Base-by-base conservation (phyloP, 2,113 vertebrate genomes). In the Caranx melampygus region DNA sequence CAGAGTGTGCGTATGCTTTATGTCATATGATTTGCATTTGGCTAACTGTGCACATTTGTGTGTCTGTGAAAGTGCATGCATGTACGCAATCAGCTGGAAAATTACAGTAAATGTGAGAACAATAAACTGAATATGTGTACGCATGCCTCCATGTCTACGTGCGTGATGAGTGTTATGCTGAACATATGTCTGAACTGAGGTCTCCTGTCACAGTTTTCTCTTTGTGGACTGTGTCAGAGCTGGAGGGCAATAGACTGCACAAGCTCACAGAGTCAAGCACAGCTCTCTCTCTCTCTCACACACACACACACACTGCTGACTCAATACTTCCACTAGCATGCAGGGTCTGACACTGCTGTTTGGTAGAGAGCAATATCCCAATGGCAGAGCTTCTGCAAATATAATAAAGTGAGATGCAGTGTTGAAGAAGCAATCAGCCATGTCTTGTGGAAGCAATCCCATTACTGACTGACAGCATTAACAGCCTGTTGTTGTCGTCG, bases 201-300 rank as follows among this genome's bases (percentile, higher is more conserved):
- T 86, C 72, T 87, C 52, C 63, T 59, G 76, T 86, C 65, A 51
- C 84, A 49, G 61, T 74, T 84, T 78, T 59, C 66, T 69, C 82
- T 90, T 69, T 71, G 65, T 85, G 84, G 67, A 87, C 68, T 62
- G 64, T 84, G 72, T 81, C 86, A 80, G 57, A 80, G 83, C 83
- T 79, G 47, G 66, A 83, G 82, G 84, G 78, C 47, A 44, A 78
- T 16, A 85, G 77, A 81, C 72, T 83, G 73, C 62, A 37, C 15
- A 13, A n/a, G 49, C 70, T 63, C 54, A 3, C 63, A 63, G 49
- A 66, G 35, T 18, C n/a, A 45, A 47, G 54, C 51, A 26, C 16
- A 59, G 34, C 37, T 42, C 51, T 42, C 66, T 26, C 18, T 14
- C 33, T 18, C 15, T 57, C 79, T 33, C 78, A 45, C 61, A 49